phyloP scores from a whole-genome alignment of 1,140 invertebrate genomes.

The Centruroides sculpturatus region DNA sequence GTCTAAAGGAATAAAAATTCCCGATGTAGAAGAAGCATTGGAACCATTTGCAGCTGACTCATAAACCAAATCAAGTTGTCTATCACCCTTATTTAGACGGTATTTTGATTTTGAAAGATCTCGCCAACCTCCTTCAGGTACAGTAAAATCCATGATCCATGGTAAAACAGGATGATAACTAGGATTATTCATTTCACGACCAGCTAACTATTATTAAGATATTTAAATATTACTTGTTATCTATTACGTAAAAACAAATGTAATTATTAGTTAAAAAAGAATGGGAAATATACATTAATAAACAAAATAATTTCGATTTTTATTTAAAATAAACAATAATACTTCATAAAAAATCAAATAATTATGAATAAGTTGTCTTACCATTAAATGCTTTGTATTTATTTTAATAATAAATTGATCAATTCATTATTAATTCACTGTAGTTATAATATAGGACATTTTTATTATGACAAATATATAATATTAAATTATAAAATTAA shows the following conservation, averaged over 20 bases:
- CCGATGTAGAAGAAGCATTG: constrained; percentile 2
- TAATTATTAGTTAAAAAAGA: not conserved
- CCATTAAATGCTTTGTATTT: too few species aligned
- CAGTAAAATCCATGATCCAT: constrained; percentile 89
- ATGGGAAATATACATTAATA: too few species aligned
- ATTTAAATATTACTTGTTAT: not conserved
- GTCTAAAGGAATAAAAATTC: too few species aligned
- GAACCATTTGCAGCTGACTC: constrained; percentile 28
- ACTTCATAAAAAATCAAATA: too few species aligned
- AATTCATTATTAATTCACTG: too few species aligned
- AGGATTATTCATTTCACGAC: constrained; percentile 61
- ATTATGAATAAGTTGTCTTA: too few species aligned
- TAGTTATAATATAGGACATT: too few species aligned
- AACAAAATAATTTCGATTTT: too few species aligned
- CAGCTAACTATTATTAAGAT: constrained; percentile 43
- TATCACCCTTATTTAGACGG: constrained; percentile 88
- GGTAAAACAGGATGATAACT: constrained; percentile 90
- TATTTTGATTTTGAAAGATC: constrained; percentile 92
- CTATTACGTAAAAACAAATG: not conserved
- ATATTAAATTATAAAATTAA: too few species aligned
- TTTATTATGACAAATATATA: too few species aligned
- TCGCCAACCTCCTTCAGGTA: constrained; percentile 68
- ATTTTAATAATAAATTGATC: too few species aligned
- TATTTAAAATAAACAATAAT: too few species aligned
- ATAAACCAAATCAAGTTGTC: constrained; percentile 85